Evolutionary conservation across 2,113 vertebrate species (phyloP).

Genomic region (Microcebus jonahi): DNA sequence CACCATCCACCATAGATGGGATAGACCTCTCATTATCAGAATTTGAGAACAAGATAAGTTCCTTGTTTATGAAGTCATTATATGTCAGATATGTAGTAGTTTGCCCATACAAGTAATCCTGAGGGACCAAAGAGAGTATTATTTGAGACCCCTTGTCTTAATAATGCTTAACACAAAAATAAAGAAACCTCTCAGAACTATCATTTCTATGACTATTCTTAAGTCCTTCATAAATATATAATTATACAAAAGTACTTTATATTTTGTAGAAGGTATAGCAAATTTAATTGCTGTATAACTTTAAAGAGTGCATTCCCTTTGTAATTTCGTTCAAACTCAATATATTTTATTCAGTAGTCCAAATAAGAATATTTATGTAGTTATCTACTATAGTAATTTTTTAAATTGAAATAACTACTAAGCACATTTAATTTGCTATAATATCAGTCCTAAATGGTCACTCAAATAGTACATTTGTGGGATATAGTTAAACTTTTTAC

Average conservation of each 20-base stretch:
- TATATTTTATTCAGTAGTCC: conserved; percentile 11
- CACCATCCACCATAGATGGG: conserved; percentile 96
- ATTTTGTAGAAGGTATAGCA: conserved; percentile 37
- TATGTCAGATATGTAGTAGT: conserved; percentile 91
- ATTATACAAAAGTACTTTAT: conserved; percentile 33
- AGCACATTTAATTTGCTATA: conserved; percentile 17
- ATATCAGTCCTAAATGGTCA: conserved; percentile 39
- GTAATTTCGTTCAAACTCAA: conserved; percentile 11
- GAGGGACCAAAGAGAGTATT: conserved; percentile 61
- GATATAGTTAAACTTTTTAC: conserved; percentile 82
- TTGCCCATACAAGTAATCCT: conserved; percentile 97
- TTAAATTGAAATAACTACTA: conserved; percentile 39
- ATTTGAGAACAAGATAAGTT: conserved; percentile 97
- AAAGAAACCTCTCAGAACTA: not conserved
- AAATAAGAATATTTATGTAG: conserved; percentile 24
- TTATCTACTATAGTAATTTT: not conserved
- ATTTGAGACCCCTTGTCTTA: not conserved
- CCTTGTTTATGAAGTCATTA: conserved; percentile 98
- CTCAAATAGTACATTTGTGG: conserved; percentile 57
- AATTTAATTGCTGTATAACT: not conserved
- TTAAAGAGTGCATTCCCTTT: not conserved
- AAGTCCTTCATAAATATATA: conserved; percentile 1
- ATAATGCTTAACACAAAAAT: conserved; percentile 19
- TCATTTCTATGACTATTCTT: not conserved
- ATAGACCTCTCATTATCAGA: conserved; percentile 98